phyloP scores from a whole-genome alignment of 2,888 invertebrate genomes.

The Nomada flava region DNA sequence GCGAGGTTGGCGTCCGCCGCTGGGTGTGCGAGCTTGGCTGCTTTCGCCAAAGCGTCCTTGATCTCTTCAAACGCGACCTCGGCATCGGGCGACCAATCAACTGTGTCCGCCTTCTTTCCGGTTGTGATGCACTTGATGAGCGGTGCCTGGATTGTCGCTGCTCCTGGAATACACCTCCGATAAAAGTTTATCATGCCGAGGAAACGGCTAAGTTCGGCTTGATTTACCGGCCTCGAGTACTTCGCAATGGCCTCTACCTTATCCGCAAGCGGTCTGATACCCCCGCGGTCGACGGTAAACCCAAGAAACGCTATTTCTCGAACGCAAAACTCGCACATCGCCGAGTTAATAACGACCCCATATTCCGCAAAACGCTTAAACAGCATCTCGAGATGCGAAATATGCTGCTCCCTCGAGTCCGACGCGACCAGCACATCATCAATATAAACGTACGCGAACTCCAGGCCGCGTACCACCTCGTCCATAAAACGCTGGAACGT shows the following conservation, averaged over 20 bases:
- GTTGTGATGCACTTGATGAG: not conserved
- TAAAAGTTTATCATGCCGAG: slow-evolving; percentile 20
- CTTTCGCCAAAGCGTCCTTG: slow-evolving; percentile 8
- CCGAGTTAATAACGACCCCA: not conserved
- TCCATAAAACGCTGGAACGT: slow-evolving; percentile 20
- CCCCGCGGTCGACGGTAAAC: not conserved
- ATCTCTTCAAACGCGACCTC: not conserved
- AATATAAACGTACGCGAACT: not conserved
- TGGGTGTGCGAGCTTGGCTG: slow-evolving; percentile 17
- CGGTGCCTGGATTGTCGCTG: slow-evolving; percentile 25
- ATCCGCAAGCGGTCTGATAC: not conserved
- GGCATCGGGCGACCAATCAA: slow-evolving; percentile 2
- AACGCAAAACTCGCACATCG: not conserved
- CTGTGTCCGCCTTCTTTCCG: not conserved
- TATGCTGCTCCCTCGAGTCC: not conserved
- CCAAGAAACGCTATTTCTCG: not conserved
- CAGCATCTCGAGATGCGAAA: not conserved
- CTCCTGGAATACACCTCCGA: not conserved
- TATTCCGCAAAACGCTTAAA: not conserved
- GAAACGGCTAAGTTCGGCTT: not conserved
- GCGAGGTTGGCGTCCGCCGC: not conserved
- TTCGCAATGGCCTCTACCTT: not conserved
- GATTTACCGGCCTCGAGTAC: not conserved
- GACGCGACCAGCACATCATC: slow-evolving; percentile 1
- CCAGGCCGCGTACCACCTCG: not conserved